Conservation (phyloP, 2,113 vertebrate species). For the Scolopax mira region DNA sequence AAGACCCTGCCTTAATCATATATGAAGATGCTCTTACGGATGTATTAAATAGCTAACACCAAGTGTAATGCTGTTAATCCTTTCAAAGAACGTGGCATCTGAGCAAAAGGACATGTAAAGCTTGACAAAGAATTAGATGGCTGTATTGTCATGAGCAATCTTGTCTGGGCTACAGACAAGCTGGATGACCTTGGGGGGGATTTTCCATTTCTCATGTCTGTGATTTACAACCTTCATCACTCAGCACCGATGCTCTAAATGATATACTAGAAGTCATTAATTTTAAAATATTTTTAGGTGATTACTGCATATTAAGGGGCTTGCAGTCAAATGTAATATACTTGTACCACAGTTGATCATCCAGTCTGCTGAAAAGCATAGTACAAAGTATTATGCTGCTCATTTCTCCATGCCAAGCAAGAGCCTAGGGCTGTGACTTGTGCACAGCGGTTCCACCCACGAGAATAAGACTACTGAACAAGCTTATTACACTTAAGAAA, state of each 20-base stretch:
- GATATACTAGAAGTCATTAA: constrained; percentile 17
- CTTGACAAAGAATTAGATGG: background rate
- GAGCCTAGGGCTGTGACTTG: background rate
- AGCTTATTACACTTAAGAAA: background rate
- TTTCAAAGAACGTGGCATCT: background rate
- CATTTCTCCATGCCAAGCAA: fast-evolving
- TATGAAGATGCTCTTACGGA: background rate
- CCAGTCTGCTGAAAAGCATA: background rate
- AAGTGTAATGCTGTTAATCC: background rate
- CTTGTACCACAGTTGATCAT: background rate
- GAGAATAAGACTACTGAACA: background rate
- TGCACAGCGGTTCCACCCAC: background rate
- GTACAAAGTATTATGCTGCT: background rate
- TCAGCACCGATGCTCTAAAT: background rate
- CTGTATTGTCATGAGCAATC: background rate
- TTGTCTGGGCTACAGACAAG: background rate
- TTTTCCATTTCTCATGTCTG: background rate
- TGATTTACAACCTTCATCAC: constrained; percentile 7
- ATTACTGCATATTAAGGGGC: constrained; percentile 38
- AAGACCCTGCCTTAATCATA: background rate
- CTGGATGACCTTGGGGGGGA: background rate
- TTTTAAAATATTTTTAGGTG: constrained; percentile 25
- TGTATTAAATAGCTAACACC: background rate
- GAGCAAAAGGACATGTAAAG: background rate
- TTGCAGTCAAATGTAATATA: background rate